Evolutionary conservation across 2,888 invertebrate species (phyloP).

Genomic region (Eretmocerus hayati): DNA sequence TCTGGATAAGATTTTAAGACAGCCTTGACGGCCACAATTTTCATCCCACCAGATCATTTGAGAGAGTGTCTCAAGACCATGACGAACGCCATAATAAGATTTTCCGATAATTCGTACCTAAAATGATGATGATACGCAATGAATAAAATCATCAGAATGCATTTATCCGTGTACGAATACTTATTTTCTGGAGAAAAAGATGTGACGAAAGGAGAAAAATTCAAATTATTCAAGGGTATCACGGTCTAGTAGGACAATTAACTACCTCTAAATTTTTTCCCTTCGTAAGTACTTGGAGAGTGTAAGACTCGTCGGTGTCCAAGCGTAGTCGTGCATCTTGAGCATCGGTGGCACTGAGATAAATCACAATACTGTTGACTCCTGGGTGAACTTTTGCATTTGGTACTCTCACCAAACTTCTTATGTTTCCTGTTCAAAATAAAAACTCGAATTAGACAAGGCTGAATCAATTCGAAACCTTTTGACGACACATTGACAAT

Average conservation of each 20-base stretch:
- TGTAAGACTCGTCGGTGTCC: conserved; percentile 70
- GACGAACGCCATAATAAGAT: conserved; percentile 70
- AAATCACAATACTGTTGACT: conserved; percentile 37
- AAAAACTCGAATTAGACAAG: too few species aligned
- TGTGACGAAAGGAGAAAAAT: too few species aligned
- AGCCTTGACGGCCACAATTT: conserved; percentile 51
- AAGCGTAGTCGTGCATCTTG: conserved; percentile 56
- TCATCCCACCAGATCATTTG: conserved; percentile 77
- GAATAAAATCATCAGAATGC: too few species aligned
- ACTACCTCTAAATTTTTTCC: conserved; percentile 52
- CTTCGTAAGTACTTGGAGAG: conserved; percentile 53
- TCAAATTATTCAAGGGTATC: too few species aligned
- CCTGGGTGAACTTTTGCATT: conserved; percentile 36
- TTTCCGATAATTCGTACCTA: conserved; percentile 51
- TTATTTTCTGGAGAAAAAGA: too few species aligned
- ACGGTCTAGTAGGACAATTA: too few species aligned
- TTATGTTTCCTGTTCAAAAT: conserved; percentile 39
- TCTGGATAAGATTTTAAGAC: conserved; percentile 59
- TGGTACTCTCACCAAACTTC: conserved; percentile 34
- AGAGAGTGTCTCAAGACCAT: conserved; percentile 71
- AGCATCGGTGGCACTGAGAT: conserved; percentile 39
- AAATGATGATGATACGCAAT: too few species aligned
- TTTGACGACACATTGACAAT: too few species aligned
- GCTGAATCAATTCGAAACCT: too few species aligned
- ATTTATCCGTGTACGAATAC: too few species aligned